Percentiles rank a stretch among this genome's conserved stretches.
phyloP scores from a whole-genome alignment of 2,888 invertebrate genomes.

The Heliconius erato region DNA sequence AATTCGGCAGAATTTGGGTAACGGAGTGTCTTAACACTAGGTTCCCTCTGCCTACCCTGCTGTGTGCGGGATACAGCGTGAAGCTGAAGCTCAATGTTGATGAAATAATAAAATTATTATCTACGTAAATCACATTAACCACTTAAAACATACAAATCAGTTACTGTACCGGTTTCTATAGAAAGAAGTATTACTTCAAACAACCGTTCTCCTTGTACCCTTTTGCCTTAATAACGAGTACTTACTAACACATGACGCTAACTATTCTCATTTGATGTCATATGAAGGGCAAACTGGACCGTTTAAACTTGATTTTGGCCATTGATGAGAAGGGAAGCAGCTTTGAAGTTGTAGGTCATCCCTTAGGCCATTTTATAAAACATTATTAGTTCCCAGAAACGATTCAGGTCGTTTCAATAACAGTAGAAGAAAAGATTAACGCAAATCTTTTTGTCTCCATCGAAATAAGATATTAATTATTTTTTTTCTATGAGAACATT shows the following conservation, averaged over 20 bases:
- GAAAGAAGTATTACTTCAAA: neutral
- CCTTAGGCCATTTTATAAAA: neutral
- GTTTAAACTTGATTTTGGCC: constrained; percentile 19
- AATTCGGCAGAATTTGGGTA: too few relatives aligned
- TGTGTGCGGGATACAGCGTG: too few relatives aligned
- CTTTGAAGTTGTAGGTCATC: constrained; percentile 26
- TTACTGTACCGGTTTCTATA: too few relatives aligned
- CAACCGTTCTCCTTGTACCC: neutral
- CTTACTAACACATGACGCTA: constrained; percentile 10
- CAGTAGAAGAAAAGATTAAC: neutral
- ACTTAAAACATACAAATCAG: neutral
- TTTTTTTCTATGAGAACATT: neutral
- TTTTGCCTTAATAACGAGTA: neutral
- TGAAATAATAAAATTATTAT: neutral
- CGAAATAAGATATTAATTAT: neutral
- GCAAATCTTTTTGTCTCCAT: neutral
- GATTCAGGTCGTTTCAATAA: neutral
- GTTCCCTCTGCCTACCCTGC: too few relatives aligned
- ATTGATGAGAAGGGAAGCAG: constrained; percentile 26
- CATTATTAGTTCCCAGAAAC: constrained; percentile 3
- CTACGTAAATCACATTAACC: neutral
- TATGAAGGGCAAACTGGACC: constrained; percentile 11
- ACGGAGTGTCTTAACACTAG: too few relatives aligned
- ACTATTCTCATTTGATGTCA: constrained; percentile 2
- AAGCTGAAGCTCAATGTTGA: neutral